A percentile compares a stretch with the other conserved stretches of the same genome.
These are phyloP conservation scores for Egretta garzetta DNA, from an alignment of 2,113 vertebrate genomes.

Conservation along the genomic window DNA sequence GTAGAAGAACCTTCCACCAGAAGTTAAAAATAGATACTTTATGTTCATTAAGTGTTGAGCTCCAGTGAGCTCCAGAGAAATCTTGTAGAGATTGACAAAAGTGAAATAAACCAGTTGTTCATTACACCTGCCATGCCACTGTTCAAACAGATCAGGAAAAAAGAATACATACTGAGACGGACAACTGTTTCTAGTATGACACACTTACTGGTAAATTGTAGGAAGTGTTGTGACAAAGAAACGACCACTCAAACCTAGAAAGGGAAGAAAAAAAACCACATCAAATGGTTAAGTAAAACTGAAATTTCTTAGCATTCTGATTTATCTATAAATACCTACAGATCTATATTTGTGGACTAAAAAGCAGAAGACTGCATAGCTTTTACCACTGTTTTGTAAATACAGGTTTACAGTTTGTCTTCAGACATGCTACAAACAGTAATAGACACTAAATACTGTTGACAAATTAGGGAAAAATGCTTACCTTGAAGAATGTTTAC, in stretches of 20 bases:
- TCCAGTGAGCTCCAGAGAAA: not conserved
- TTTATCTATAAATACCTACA: not conserved
- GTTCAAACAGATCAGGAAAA: not conserved
- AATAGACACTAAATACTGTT: not conserved
- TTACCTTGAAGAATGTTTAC: not conserved
- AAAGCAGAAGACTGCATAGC: not conserved
- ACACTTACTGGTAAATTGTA: constrained; percentile 85
- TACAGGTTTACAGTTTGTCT: not conserved
- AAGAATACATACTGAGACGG: not conserved
- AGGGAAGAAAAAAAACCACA: constrained; percentile 15
- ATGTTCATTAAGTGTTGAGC: not conserved
- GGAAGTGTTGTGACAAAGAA: constrained; percentile 88
- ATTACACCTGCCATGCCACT: not conserved
- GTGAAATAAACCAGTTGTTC: not conserved
- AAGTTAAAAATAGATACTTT: not conserved
- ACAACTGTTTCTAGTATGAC: not conserved
- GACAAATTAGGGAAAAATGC: not conserved
- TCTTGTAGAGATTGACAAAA: not conserved
- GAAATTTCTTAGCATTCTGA: not conserved
- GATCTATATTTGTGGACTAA: not conserved
- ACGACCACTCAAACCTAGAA: constrained; percentile 85
- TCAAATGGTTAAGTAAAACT: not conserved
- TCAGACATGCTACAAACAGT: not conserved
- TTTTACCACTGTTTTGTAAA: not conserved
- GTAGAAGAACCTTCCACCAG: not conserved